Conservation (phyloP, 2,113 vertebrate genomes). For the Calonectris borealis region DNA sequence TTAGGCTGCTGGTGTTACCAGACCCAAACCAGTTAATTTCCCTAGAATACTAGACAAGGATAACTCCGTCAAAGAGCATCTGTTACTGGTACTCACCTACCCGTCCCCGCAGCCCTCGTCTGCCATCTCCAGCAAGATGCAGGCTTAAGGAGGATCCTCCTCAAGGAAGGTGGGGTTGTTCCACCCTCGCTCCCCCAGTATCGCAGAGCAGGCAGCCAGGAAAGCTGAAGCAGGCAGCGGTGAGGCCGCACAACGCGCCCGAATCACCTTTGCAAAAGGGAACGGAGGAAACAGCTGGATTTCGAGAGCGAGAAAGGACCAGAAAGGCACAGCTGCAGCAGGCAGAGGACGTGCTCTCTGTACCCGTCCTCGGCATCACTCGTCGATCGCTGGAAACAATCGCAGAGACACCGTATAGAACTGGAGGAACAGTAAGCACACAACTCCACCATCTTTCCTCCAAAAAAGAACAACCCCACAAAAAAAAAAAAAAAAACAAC, state of each 20-base stretch:
- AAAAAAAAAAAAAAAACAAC: too few species aligned
- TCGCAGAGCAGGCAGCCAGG: background rate
- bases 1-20: background rate
- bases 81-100: background rate
- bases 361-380: fast-evolving
- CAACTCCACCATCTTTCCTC: background rate
- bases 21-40: background rate
- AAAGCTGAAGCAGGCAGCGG: background rate
- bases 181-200: background rate
- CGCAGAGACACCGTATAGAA: background rate
- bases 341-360: fast-evolving
- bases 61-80: background rate
- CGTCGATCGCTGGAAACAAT: background rate
- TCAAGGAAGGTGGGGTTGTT: background rate
- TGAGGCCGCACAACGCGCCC: background rate
- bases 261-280: background rate
- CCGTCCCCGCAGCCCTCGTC: background rate
- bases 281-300: background rate
- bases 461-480: too few species aligned
- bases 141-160: background rate
- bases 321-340: background rate
- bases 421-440: background rate
- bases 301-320: background rate
- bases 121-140: background rate
- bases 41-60: background rate